Evolutionary conservation across 2,113 vertebrate genomes (phyloP).

Genomic region (Nothocercus julius): DNA sequence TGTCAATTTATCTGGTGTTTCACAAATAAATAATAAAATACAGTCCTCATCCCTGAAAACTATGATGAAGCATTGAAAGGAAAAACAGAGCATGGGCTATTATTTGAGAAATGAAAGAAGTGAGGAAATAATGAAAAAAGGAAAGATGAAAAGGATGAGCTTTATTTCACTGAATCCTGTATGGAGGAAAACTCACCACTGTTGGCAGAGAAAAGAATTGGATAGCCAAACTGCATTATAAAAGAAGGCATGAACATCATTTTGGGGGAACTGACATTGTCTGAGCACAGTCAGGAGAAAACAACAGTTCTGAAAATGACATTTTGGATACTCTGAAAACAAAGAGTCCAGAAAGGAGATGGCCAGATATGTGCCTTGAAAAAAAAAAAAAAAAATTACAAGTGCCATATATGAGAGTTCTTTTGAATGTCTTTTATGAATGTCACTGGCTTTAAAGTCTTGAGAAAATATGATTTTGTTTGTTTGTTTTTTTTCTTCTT

Average conservation of each 20-base stretch:
- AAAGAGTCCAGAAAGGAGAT: neutral
- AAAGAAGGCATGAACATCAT: neutral
- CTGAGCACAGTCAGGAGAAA: neutral
- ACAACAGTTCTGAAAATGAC: neutral
- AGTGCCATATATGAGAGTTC: neutral
- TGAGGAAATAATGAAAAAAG: neutral
- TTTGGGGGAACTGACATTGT: neutral
- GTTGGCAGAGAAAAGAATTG: neutral
- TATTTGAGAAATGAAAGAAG: neutral
- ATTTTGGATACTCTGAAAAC: neutral
- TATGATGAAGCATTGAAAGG: neutral
- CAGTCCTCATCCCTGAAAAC: no score
- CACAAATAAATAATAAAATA: conserved; percentile 5
- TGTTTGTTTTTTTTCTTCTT: no score
- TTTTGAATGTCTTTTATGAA: neutral
- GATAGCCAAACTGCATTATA: neutral
- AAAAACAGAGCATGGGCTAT: neutral
- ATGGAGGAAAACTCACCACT: neutral
- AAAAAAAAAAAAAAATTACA: no score
- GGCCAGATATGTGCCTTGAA: neutral
- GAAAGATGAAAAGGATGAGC: neutral
- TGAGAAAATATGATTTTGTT: neutral
- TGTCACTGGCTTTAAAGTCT: neutral
- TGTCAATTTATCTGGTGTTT: neutral
- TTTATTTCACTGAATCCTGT: neutral